Base-by-base conservation (phyloP, 2,113 vertebrate species). In the Circaetus cinerascens region DNA sequence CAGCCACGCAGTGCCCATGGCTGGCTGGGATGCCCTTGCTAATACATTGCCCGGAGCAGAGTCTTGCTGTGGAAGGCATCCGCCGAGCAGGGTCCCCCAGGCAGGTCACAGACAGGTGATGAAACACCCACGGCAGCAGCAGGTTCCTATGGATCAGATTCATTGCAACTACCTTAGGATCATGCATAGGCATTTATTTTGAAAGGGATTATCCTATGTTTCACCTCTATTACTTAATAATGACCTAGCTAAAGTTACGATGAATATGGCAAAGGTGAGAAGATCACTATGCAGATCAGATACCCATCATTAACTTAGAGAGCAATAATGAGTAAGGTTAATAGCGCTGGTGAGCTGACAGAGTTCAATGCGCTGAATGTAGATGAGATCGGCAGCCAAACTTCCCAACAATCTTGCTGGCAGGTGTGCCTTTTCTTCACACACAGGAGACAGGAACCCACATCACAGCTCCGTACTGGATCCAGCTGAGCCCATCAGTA, bases 71-170 rank as follows among this genome's bases (percentile, higher is more conserved):
- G 32, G 9, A 64, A 43, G 14, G 25, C 50, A 51, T 15, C 25
- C 3, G 29, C 14, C 4, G 1, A 40, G 32, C 0, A 0, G 1
- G 0, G 27, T n/a, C 8, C 10, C 8, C 11, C 0, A 1, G 30
- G 14, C 19, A 69, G 22, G 32, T 66, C 36, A 32, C 25, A 45
- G 27, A 5, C 4, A 11, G 12, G 20, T 41, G 17, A 53, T 22
- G n/a, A 74, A 80, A 38, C 22, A 45, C 13, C 12, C 27, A 20
- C 2, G 3, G 17, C 41, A 75, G 19, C 3, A 1, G 34, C 60
- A 90, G 27, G 6, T 56, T 75, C 19, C 40, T 20, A 8, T 17
- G 32, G 7, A 21, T 71, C 60, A 56, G 21, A 85, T 27, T 34
- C 26, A 20, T 12, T n/a, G 21, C 41, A 81, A 5, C 22, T 53